Evolutionary conservation across 2,113 vertebrate species (phyloP).

Genomic region (Xiphorhynchus elegans): DNA sequence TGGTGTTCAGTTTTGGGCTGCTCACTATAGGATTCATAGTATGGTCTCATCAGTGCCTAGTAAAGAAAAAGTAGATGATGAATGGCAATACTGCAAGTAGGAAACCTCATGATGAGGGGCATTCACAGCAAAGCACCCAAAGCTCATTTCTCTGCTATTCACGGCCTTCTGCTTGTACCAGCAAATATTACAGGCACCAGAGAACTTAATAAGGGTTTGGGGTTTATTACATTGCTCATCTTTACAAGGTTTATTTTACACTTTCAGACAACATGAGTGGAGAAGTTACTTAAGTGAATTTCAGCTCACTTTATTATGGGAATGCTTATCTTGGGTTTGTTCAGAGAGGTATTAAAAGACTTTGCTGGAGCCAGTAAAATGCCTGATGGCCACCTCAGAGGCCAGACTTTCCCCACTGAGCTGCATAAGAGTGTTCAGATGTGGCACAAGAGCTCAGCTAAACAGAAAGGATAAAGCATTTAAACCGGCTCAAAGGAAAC

Average conservation of each 20-base stretch:
- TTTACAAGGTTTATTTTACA: not conserved
- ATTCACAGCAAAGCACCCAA: not conserved
- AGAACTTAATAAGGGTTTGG: not conserved
- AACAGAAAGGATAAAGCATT: not conserved
- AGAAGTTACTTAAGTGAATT: not conserved
- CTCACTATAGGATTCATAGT: not conserved
- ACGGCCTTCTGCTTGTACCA: not conserved
- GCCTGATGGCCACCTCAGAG: not conserved
- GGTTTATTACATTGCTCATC: not conserved
- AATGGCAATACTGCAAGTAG: not conserved
- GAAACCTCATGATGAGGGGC: not conserved
- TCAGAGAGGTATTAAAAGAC: not conserved
- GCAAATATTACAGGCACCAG: not conserved
- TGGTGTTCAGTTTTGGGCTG: not conserved
- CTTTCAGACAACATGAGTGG: not conserved
- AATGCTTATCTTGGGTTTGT: not conserved
- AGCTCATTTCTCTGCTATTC: not conserved
- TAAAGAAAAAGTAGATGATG: not conserved
- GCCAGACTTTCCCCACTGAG: not conserved
- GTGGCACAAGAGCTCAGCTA: not conserved
- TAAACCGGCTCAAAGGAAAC: not conserved
- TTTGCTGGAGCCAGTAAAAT: not conserved
- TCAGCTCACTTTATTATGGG: not conserved
- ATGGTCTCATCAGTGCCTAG: fast-evolving
- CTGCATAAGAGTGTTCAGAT: not conserved